These are phyloP conservation scores for Radopholus similis DNA, from an alignment of 1,140 invertebrate genomes.

Conservation along the genomic window DNA sequence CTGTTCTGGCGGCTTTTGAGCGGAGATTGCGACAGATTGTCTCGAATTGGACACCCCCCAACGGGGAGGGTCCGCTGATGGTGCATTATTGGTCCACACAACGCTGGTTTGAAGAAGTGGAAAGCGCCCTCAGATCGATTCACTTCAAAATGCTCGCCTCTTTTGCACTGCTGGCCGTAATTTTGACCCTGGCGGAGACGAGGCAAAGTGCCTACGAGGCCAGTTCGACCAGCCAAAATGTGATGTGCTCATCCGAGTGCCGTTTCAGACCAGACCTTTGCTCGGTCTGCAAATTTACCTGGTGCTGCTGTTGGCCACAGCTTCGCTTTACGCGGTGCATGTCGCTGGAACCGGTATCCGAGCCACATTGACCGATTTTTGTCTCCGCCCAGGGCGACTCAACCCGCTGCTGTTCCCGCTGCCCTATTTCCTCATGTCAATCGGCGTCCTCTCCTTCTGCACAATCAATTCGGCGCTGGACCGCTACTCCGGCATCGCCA, in stretches of 20 bases:
- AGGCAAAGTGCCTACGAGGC: constrained; percentile 6
- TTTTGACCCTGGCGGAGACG: neutral
- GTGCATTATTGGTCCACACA: constrained; percentile 29
- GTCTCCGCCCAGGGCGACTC: constrained; percentile 8
- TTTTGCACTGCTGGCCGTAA: neutral
- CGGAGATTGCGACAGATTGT: constrained; percentile 6
- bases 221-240: neutral
- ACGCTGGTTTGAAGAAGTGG: constrained; percentile 24
- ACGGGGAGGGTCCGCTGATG: constrained; percentile 17
- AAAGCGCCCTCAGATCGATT: neutral
- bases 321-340: constrained; percentile 29
- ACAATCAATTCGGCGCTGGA: constrained; percentile 19
- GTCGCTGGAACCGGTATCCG: constrained; percentile 12
- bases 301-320: constrained; percentile 13
- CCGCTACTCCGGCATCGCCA: constrained; percentile 34
- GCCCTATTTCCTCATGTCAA: constrained; percentile 15
- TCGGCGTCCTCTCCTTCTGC: constrained; percentile 3
- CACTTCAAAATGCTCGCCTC: constrained; percentile 27
- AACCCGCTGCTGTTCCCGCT: constrained; percentile 33
- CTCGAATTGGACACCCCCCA: constrained; percentile 9
- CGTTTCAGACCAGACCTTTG: constrained; percentile 22
- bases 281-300: constrained; percentile 34
- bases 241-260: neutral
- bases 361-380: neutral
- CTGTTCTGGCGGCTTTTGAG: constrained; percentile 17